These are phyloP conservation scores for Diplolepis rosae DNA, from an alignment of 2,888 invertebrate species.

Conservation along the genomic window DNA sequence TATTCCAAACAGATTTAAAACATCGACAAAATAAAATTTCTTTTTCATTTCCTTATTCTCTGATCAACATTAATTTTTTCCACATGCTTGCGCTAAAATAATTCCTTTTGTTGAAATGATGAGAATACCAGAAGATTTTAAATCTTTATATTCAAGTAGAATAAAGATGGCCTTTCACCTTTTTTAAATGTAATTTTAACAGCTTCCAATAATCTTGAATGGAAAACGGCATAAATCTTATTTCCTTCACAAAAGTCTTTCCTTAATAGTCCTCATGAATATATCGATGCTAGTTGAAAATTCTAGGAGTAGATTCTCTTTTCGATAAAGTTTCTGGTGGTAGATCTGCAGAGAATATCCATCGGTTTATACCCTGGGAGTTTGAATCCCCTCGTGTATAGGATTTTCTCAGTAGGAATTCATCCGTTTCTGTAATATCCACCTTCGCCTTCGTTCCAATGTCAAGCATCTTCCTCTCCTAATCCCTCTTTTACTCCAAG, in stretches of 20 bases:
- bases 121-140: not conserved
- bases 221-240: not conserved
- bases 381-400: constrained; percentile 43
- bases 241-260: not conserved
- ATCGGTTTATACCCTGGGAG: constrained; percentile 2
- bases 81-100: not conserved
- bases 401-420: constrained; percentile 49
- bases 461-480: constrained; percentile 43
- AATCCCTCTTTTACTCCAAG: constrained; percentile 47
- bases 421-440: constrained; percentile 46
- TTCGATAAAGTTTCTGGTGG: constrained; percentile 43
- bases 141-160: not conserved
- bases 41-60: not conserved
- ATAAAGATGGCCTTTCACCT: not conserved
- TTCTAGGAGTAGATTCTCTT: constrained; percentile 39
- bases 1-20: not conserved
- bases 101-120: not conserved
- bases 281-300: not conserved
- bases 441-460: constrained; percentile 40
- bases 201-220: not conserved
- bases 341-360: constrained; percentile 41
- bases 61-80: not conserved
- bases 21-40: not conserved
- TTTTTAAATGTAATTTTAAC: not conserved
- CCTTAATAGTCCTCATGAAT: constrained; percentile 24